phyloP scores from a whole-genome alignment of 2,888 invertebrate genomes.

The Iphiclides podalirius region DNA sequence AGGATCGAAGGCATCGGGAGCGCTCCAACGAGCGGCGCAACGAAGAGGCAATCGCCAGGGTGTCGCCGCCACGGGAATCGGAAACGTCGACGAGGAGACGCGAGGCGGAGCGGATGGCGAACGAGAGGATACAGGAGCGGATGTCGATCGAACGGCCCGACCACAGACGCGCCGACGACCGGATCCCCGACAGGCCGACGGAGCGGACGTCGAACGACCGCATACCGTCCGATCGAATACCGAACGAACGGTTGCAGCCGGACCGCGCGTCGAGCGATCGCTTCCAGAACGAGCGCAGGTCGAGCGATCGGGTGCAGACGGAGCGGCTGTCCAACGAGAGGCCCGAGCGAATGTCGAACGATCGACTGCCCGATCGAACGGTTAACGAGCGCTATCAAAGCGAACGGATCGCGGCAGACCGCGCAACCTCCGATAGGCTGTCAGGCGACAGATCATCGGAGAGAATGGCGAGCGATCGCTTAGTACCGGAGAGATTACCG shows the following conservation, averaged over 20 bases:
- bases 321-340: conserved; percentile 41
- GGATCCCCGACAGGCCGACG: conserved; percentile 44
- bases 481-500: conserved; percentile 26
- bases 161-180: conserved; percentile 45
- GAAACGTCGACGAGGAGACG: conserved; percentile 41
- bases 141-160: conserved; percentile 42
- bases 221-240: conserved; percentile 32
- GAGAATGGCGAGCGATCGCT: conserved; percentile 27
- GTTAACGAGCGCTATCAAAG: conserved; percentile 20
- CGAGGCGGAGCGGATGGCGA: conserved; percentile 40
- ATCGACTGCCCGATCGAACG: conserved; percentile 21
- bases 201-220: conserved; percentile 31
- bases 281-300: conserved; percentile 27
- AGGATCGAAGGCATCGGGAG: conserved; percentile 62
- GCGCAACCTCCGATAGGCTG: conserved; percentile 21
- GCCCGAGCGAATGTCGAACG: conserved; percentile 28
- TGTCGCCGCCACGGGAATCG: conserved; percentile 56
- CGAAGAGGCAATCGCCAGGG: conserved; percentile 60
- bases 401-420: conserved; percentile 18
- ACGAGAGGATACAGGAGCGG: conserved; percentile 45
- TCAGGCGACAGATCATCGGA: conserved; percentile 30
- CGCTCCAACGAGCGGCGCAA: conserved; percentile 53
- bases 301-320: conserved; percentile 29
- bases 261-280: conserved; percentile 29
- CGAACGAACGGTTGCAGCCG: conserved; percentile 30